These are phyloP conservation scores for Periplaneta americana DNA, from an alignment of 1,140 invertebrate genomes.

Conservation along the genomic window DNA sequence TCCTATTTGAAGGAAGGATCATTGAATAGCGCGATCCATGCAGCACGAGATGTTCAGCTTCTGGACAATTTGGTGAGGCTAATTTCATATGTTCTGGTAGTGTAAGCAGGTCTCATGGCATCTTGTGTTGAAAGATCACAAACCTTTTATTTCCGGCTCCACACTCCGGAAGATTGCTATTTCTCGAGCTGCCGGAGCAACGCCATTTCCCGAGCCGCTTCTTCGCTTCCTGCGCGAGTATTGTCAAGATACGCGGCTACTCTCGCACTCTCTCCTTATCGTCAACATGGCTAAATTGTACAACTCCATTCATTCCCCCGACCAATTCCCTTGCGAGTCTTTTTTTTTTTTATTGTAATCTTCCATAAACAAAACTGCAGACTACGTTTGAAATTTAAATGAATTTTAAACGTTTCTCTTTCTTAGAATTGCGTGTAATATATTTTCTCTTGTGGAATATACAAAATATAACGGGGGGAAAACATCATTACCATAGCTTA, in stretches of 20 bases:
- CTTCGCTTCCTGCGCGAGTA: background rate
- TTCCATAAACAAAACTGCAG: background rate
- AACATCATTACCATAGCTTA: too few species aligned
- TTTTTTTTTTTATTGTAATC: background rate
- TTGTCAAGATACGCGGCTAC: background rate
- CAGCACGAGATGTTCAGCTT: too few species aligned
- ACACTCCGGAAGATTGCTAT: background rate
- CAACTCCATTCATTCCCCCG: background rate
- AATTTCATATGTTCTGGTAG: background rate
- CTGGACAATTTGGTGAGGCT: background rate
- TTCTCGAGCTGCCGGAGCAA: background rate
- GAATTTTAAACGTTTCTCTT: background rate
- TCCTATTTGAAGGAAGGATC: too few species aligned
- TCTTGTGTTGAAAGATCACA: background rate
- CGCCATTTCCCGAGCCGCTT: background rate
- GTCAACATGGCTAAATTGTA: background rate
- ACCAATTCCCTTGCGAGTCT: background rate
- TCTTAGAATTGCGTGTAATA: background rate
- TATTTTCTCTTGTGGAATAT: too few species aligned
- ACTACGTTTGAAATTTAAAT: background rate
- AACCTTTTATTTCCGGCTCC: background rate
- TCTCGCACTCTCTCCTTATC: background rate
- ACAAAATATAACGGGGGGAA: too few species aligned
- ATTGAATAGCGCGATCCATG: too few species aligned
- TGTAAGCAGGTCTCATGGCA: background rate